A percentile compares a stretch with the other conserved stretches of the same genome.
Conservation (phyloP, 2,888 invertebrate genomes). For the Ariolimax columbianus region DNA sequence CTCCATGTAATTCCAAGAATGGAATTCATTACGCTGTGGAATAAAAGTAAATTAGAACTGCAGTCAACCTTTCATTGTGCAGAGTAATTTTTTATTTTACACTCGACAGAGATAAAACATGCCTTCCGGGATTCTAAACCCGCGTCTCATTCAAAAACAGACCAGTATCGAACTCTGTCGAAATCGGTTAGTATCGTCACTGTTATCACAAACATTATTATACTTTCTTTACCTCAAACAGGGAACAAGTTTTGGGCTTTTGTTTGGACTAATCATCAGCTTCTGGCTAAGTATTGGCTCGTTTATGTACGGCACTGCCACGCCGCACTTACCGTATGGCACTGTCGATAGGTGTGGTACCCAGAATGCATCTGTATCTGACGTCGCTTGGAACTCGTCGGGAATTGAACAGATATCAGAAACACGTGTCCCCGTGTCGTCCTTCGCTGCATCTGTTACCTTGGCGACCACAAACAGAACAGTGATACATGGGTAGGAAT, state of each 20-base stretch:
- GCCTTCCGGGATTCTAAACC: no score
- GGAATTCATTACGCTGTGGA: no score
- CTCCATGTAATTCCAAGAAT: no score
- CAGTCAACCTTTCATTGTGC: no score
- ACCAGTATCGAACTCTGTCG: no score
- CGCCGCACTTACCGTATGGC: slow-evolving; percentile 33
- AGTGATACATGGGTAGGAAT: neutral
- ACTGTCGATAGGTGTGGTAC: slow-evolving; percentile 30
- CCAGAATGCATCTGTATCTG: neutral
- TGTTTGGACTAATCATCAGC: slow-evolving; percentile 40
- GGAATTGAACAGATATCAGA: neutral
- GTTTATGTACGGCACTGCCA: slow-evolving; percentile 38
- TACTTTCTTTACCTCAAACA: neutral
- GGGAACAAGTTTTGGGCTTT: slow-evolving; percentile 42
- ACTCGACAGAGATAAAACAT: no score
- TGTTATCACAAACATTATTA: no score
- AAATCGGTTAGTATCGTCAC: no score
- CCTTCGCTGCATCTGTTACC: neutral
- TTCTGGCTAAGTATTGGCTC: slow-evolving; percentile 46
- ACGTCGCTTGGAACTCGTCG: neutral
- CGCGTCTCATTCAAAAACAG: no score
- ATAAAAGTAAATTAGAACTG: no score
- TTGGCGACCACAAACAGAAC: neutral
- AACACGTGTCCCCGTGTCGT: neutral
- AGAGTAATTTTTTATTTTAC: no score